Conservation (phyloP, 2,888 invertebrate species). For the Rambutsinella grinnellia region DNA sequence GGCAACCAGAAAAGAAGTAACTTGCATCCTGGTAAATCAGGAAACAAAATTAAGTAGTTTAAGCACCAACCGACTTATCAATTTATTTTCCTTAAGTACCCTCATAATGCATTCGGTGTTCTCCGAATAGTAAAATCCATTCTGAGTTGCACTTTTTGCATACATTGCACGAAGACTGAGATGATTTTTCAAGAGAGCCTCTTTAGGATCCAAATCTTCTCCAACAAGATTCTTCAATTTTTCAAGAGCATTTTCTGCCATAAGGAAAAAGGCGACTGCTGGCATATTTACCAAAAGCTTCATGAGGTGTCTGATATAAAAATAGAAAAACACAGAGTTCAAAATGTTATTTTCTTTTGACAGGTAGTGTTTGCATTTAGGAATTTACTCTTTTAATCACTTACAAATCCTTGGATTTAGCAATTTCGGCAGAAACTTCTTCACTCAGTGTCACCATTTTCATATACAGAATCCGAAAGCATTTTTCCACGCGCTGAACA, state of each 20-base stretch:
- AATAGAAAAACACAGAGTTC: no score
- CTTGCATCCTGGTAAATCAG: conserved; percentile 44
- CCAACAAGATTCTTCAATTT: conserved; percentile 55
- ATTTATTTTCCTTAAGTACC: conserved; percentile 15
- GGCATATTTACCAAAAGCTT: background rate
- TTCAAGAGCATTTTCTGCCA: conserved; percentile 55
- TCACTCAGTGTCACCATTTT: conserved; percentile 46
- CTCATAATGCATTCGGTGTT: conserved; percentile 40
- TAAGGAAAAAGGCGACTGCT: conserved; percentile 53
- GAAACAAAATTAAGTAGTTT: background rate
- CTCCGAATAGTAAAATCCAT: conserved; percentile 55
- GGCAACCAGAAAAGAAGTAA: conserved; percentile 54
- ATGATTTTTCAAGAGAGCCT: conserved; percentile 48
- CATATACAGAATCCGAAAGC: conserved; percentile 50
- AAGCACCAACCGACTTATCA: background rate
- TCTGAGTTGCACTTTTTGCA: conserved; percentile 37
- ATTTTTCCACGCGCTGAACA: conserved; percentile 53
- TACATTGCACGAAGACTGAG: conserved; percentile 44
- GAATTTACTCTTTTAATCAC: conserved; percentile 22
- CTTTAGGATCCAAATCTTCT: conserved; percentile 47
- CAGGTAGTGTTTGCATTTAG: no score
- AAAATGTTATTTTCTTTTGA: background rate
- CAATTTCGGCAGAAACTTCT: conserved; percentile 30
- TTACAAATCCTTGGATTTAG: conserved; percentile 39
- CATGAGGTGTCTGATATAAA: conserved; percentile 7